Evolutionary conservation across 2,888 invertebrate species (phyloP).

Genomic region (Neoscelio sp.): DNA sequence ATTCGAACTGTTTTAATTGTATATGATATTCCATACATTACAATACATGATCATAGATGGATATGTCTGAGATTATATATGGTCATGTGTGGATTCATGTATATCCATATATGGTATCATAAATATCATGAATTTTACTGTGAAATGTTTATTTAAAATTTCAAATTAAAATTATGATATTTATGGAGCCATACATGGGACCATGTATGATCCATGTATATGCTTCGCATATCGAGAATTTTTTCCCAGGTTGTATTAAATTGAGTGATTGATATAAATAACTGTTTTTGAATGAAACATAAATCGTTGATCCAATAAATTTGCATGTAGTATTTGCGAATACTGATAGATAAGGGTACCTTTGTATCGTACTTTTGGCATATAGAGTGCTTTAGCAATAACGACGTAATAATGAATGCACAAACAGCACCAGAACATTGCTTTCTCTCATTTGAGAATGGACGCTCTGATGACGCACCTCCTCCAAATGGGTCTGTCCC

Average conservation of each 20-base stretch:
- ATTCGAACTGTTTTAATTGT: too few relatives aligned
- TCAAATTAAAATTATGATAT: too few relatives aligned
- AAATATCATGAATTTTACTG: too few relatives aligned
- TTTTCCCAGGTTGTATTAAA: too few relatives aligned
- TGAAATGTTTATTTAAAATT: too few relatives aligned
- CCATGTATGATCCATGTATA: neutral
- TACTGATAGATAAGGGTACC: conserved; percentile 57
- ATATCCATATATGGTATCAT: too few relatives aligned
- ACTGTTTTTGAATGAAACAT: conserved; percentile 44
- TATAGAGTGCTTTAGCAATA: conserved; percentile 61
- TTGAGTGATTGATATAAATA: conserved; percentile 36
- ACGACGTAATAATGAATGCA: conserved; percentile 67
- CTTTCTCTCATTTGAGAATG: conserved; percentile 60
- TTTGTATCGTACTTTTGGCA: conserved; percentile 54
- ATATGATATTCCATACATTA: too few relatives aligned
- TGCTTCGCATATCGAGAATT: too few relatives aligned
- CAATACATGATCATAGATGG: too few relatives aligned
- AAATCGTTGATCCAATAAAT: conserved; percentile 54
- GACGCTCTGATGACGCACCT: conserved; percentile 51
- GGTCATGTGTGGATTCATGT: too few relatives aligned
- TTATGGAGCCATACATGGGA: too few relatives aligned
- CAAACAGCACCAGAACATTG: conserved; percentile 64
- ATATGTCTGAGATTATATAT: too few relatives aligned
- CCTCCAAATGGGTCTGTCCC: conserved; percentile 59
- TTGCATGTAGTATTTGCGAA: conserved; percentile 46